phyloP scores from a whole-genome alignment of 2,113 vertebrate species.

The Silurus meridionalis region DNA sequence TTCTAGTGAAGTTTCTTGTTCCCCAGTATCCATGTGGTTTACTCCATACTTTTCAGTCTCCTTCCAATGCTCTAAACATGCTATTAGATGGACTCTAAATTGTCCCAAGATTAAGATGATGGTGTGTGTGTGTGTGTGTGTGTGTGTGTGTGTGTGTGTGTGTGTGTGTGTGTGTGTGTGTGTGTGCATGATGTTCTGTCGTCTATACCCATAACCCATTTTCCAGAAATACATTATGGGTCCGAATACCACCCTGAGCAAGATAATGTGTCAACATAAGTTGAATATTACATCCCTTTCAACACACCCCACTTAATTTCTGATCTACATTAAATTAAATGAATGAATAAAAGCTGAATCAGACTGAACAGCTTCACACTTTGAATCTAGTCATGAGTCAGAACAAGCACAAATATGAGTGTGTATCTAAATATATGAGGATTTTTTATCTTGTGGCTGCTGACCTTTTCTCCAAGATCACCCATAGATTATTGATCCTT shows the following conservation, averaged over 20 bases:
- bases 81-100: background rate
- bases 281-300: no score
- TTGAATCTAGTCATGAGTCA: background rate
- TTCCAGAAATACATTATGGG: background rate
- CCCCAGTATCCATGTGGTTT: background rate
- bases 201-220: background rate
- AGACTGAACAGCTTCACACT: background rate
- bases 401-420: background rate
- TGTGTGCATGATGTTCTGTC: no score
- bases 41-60: background rate
- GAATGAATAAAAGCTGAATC: background rate
- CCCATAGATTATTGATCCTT: slow-evolving; percentile 1
- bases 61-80: background rate
- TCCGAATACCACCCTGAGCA: no score
- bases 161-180: no score
- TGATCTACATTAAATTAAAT: background rate
- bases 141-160: no score
- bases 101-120: background rate
- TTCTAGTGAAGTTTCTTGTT: background rate
- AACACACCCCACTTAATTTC: background rate
- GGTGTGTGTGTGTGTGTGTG: background rate
- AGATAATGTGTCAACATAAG: background rate
- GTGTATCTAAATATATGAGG: background rate
- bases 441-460: slow-evolving; percentile 6
- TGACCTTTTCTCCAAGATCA: slow-evolving; percentile 42